Conservation (phyloP, 2,113 vertebrate species). For the Pollimyrus isidori region DNA sequence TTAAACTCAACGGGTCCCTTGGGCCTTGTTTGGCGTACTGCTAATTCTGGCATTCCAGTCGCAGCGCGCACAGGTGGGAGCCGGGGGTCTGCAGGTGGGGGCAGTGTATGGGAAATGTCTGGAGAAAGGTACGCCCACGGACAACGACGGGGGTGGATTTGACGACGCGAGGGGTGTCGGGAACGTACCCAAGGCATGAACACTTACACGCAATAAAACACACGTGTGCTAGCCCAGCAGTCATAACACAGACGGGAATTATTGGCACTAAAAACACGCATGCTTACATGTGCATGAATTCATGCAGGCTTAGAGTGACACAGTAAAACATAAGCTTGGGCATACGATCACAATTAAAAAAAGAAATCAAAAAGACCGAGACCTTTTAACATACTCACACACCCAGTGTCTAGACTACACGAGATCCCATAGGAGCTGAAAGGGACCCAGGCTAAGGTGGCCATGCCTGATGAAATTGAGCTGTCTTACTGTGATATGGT, state of each 20-base stretch:
- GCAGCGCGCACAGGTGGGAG: not conserved
- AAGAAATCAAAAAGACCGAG: not conserved
- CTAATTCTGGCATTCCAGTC: not conserved
- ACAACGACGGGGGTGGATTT: not conserved
- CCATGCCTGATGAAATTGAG: not conserved
- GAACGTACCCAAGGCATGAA: not conserved
- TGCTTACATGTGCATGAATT: not conserved
- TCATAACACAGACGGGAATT: not conserved
- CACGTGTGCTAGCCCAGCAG: not conserved
- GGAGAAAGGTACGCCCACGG: not conserved
- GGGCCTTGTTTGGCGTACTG: not conserved
- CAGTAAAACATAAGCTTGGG: not conserved
- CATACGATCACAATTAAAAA: not conserved
- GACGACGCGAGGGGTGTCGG: not conserved
- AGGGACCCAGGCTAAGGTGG: not conserved
- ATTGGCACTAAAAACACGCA: not conserved
- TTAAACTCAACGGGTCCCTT: slow-evolving; percentile 4
- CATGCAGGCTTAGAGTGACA: not conserved
- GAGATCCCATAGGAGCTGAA: not conserved
- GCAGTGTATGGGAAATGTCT: not conserved
- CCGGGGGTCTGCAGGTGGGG: not conserved
- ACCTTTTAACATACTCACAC: not conserved
- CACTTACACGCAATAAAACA: not conserved
- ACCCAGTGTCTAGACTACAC: not conserved
- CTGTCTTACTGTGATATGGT: not conserved